Evolutionary conservation across 2,888 invertebrate species (phyloP).

Genomic region (Campoletis raptor): DNA sequence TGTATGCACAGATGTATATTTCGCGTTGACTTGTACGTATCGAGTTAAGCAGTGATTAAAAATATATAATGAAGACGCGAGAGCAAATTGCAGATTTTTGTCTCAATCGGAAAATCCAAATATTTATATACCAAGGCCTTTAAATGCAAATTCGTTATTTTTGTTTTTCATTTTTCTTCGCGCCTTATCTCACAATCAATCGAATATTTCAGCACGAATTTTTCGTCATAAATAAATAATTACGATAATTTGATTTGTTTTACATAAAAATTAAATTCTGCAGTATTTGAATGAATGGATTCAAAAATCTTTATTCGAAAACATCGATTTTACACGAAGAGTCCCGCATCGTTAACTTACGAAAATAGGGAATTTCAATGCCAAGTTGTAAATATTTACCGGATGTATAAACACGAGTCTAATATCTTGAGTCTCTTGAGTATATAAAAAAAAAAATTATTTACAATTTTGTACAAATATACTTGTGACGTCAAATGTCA

Average conservation of each 20-base stretch:
- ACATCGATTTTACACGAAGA: neutral
- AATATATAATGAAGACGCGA: conserved; percentile 2
- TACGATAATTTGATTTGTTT: neutral
- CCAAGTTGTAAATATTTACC: neutral
- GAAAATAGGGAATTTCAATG: neutral
- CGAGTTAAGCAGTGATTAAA: neutral
- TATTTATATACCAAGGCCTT: neutral
- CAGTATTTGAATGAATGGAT: no score
- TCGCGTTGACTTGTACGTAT: neutral
- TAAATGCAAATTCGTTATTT: neutral
- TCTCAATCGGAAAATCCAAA: neutral
- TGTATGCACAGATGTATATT: conserved; percentile 39
- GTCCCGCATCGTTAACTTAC: neutral
- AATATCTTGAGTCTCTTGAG: neutral
- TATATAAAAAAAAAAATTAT: conserved; percentile 26
- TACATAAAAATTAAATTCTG: neutral
- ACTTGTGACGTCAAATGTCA: conserved; percentile 68
- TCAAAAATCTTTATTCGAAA: no score
- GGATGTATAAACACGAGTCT: no score
- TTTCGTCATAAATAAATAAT: neutral
- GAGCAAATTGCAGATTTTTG: neutral
- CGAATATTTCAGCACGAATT: neutral
- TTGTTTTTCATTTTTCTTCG: neutral
- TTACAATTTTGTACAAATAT: conserved; percentile 46
- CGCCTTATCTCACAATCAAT: neutral